These are phyloP conservation scores for Lepus americanus DNA, from an alignment of 2,113 vertebrate genomes.

Conservation along the genomic window DNA sequence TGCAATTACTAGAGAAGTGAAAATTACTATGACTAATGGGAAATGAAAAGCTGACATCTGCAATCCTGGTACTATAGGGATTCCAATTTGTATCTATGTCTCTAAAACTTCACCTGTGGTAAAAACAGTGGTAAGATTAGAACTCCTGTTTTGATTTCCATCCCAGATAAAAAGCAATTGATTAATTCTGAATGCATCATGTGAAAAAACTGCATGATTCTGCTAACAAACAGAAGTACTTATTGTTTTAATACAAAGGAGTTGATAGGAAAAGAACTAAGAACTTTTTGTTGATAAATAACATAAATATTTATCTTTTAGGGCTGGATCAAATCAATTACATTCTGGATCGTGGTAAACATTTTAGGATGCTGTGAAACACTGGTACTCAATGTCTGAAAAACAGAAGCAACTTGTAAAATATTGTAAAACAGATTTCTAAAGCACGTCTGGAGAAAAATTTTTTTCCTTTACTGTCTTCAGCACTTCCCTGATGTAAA, in stretches of 20 bases:
- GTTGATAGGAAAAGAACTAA: background rate
- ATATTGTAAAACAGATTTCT: conserved; percentile 39
- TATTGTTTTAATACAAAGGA: conserved; percentile 6
- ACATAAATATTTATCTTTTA: background rate
- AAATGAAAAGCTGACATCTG: background rate
- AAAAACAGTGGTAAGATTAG: background rate
- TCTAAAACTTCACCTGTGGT: background rate
- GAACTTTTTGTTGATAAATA: background rate
- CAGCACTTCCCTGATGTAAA: conserved; percentile 34
- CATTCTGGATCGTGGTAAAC: conserved; percentile 2
- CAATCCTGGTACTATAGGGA: background rate
- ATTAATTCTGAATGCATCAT: background rate
- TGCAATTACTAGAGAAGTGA: background rate
- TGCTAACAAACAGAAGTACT: background rate
- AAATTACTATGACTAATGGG: background rate
- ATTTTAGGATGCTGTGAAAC: conserved; percentile 26
- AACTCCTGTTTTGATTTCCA: background rate
- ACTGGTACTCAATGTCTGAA: background rate
- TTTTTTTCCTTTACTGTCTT: conserved; percentile 23
- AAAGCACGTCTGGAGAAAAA: conserved; percentile 33
- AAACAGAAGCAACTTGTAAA: background rate
- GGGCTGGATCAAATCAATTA: conserved; percentile 25
- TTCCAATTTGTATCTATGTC: background rate
- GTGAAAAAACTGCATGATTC: background rate
- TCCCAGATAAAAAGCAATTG: background rate